phyloP scores from a whole-genome alignment of 2,888 invertebrate genomes.

The Acronicta psi region DNA sequence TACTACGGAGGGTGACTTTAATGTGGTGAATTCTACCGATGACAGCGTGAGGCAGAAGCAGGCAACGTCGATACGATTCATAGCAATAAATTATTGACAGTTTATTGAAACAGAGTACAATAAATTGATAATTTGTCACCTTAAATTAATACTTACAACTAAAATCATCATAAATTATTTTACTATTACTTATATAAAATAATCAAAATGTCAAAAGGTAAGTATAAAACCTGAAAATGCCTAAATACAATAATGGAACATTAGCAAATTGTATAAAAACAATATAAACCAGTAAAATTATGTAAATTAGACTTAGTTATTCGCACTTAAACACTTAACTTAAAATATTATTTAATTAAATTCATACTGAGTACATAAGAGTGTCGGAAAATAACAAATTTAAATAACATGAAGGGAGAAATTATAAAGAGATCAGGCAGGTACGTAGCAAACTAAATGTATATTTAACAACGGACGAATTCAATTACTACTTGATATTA shows the following conservation, averaged over 20 bases:
- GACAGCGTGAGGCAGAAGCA: not conserved
- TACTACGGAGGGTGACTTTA: not conserved
- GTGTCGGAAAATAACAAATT: conserved; percentile 4
- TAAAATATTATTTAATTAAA: conserved; percentile 4
- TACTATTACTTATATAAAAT: no score
- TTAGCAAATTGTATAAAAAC: not conserved
- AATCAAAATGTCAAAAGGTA: not conserved
- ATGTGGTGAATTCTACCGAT: not conserved
- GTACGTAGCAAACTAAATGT: conserved; percentile 15
- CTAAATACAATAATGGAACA: not conserved
- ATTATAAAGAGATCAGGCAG: conserved; percentile 26
- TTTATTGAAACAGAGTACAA: not conserved
- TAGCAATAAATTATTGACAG: conserved; percentile 1
- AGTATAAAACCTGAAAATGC: not conserved
- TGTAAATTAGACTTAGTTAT: conserved; percentile 1
- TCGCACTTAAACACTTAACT: conserved; percentile 5
- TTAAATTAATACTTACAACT: conserved; percentile 31
- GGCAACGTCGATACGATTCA: conserved; percentile 7
- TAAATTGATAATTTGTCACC: conserved; percentile 8
- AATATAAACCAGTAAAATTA: not conserved
- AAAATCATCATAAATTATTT: conserved; percentile 28
- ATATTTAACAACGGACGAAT: conserved; percentile 17
- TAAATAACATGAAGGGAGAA: conserved; percentile 11
- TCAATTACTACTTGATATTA: not conserved
- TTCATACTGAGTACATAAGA: conserved; percentile 12